Conservation (phyloP, 2,888 invertebrate species). For the Drosophila subquinaria region DNA sequence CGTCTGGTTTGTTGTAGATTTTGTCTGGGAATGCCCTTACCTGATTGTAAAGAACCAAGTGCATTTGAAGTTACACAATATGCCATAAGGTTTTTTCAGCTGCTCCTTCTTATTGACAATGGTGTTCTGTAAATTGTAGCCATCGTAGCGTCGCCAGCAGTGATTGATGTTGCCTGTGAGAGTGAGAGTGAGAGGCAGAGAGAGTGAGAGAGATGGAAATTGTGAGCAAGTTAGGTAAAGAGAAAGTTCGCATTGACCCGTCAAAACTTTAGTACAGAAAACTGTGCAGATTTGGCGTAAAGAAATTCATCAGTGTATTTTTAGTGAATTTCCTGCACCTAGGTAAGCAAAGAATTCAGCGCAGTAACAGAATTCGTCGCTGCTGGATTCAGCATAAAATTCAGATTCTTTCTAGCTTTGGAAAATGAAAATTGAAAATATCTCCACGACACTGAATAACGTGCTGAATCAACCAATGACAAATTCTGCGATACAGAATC, state of each 20-base stretch:
- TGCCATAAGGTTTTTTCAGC: slow-evolving; percentile 84
- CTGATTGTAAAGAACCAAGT: slow-evolving; percentile 84
- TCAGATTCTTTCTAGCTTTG: background rate
- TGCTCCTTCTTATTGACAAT: slow-evolving; percentile 83
- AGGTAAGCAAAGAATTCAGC: background rate
- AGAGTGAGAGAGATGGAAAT: background rate
- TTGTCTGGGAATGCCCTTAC: slow-evolving; percentile 48
- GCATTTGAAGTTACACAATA: slow-evolving; percentile 84
- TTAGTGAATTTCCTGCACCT: background rate
- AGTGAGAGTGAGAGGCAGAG: background rate
- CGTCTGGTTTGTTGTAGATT: no score
- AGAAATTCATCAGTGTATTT: background rate
- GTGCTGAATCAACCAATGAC: background rate
- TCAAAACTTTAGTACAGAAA: background rate
- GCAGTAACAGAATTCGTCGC: fast-evolving
- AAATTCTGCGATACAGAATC: background rate
- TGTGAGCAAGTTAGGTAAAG: background rate
- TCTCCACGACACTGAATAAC: background rate
- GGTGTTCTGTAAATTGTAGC: slow-evolving; percentile 84
- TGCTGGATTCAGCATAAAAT: background rate
- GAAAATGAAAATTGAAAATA: background rate
- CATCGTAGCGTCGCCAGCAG: slow-evolving; percentile 85
- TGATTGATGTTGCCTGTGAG: slow-evolving; percentile 83
- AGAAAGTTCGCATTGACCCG: background rate
- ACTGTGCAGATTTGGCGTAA: background rate